Evolutionary conservation across 2,888 invertebrate species (phyloP), one percentile per base, ranked within the genome.

Genomic region (Volucella zonaria): DNA sequence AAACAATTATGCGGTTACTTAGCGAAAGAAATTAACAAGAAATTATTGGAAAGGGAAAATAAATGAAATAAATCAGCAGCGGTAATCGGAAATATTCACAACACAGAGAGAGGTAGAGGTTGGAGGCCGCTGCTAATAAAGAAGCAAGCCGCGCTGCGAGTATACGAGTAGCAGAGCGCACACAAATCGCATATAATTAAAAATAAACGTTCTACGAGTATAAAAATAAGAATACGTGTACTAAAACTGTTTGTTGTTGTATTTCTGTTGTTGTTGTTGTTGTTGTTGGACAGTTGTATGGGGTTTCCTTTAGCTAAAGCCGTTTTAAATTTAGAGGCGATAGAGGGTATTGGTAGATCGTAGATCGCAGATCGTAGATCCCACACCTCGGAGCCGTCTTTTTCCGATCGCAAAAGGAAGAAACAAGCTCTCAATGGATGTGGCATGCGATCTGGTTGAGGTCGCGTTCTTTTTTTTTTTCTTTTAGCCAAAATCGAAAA

Each of bases 131-230:
- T 31, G 31, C 31, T 31, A 31, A 85, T 67, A 67, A 71, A 58
- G 59, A 80, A 62, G 58, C 76, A 77, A 59, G 76, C 81, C 76
- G 77, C 76, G 68, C 73, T 68, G 77, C 47, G 47, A 68, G 68
- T 61, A 23, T 61, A n/a, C n/a, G n/a, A n/a, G n/a, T n/a, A 62
- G 38, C 71, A 76, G 3, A 31, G 31, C 31, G 52, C 90, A 88
- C 88, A 88, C 87, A 90, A 90, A 90, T 91, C 90, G 91, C 91
- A 89, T 89, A 91, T 90, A 90, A 90, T 90, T 90, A 90, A 91
- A 90, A 90, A 90, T 90, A 90, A 90, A 90, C 90, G 91, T 91
- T 90, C 91, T 90, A 91, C 90, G 90, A 91, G 90, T 90, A 90
- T 81, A 76, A 77, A 81, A 81, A 85, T 76, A 81, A 31, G 31